phyloP scores from a whole-genome alignment of 37 sponge, comb jelly and placozoan genomes.

The Dysidea cf. avara region DNA sequence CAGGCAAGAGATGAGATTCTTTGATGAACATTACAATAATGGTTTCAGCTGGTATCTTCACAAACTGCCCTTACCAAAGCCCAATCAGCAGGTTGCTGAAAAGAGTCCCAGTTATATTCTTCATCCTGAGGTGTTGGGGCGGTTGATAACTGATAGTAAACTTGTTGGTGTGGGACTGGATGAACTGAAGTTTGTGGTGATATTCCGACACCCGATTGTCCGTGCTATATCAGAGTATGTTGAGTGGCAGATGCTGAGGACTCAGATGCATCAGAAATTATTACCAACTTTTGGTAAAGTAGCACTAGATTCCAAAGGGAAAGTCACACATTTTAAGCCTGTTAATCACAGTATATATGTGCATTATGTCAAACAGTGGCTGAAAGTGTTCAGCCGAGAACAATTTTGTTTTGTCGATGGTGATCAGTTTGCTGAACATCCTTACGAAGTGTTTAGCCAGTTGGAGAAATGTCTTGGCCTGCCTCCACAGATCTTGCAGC shows the following conservation, averaged over 20 bases:
- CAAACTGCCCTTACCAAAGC: slow-evolving; percentile 34
- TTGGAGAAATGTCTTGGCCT: slow-evolving; percentile 73
- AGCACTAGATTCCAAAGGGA: slow-evolving; percentile 25
- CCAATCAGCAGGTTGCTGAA: slow-evolving; percentile 34
- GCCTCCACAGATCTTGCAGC: slow-evolving; percentile 20
- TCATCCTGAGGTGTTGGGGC: slow-evolving; percentile 2
- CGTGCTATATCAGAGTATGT: slow-evolving; percentile 85
- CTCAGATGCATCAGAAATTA: background rate
- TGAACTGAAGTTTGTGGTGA: slow-evolving; percentile 63
- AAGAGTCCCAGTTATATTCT: slow-evolving; percentile 87
- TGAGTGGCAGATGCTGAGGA: slow-evolving; percentile 60
- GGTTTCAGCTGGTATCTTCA: slow-evolving; percentile 61
- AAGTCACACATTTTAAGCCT: slow-evolving; percentile 6
- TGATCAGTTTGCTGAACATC: slow-evolving; percentile 59
- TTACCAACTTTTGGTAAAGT: slow-evolving; percentile 49
- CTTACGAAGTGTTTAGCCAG: slow-evolving; percentile 39
- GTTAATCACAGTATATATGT: slow-evolving; percentile 70
- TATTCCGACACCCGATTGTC: slow-evolving; percentile 75
- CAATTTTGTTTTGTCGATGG: slow-evolving; percentile 85
- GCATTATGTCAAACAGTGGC: slow-evolving; percentile 61
- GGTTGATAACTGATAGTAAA: slow-evolving; percentile 24
- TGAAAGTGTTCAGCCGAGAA: slow-evolving; percentile 42
- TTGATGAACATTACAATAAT: slow-evolving; percentile 38
- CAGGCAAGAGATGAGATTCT: slow-evolving; percentile 58
- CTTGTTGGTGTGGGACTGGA: slow-evolving; percentile 1